Conservation (phyloP, 2,797 vertebrate species). For the Poecile montanus region DNA sequence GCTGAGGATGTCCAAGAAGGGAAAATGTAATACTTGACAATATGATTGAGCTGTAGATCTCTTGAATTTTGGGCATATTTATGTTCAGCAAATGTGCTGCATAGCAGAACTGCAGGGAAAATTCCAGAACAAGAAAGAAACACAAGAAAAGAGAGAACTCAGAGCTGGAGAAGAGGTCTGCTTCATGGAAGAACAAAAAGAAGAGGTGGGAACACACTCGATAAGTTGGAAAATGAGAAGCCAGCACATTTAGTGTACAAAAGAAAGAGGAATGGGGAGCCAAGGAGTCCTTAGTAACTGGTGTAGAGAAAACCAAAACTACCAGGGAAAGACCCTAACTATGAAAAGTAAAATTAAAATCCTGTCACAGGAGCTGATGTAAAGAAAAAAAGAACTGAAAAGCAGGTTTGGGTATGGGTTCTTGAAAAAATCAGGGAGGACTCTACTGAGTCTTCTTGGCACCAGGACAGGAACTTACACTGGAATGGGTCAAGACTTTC, state of each 20-base stretch:
- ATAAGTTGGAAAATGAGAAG: background rate
- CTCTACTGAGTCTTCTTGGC: background rate
- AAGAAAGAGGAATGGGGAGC: background rate
- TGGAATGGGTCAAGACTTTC: background rate
- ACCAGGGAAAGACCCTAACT: background rate
- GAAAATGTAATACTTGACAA: background rate
- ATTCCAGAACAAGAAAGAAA: background rate
- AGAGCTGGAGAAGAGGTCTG: background rate
- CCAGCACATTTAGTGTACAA: background rate
- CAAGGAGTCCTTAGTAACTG: background rate
- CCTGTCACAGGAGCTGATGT: background rate
- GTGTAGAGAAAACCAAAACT: background rate
- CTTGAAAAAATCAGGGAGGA: background rate
- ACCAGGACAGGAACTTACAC: background rate
- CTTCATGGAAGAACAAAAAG: background rate
- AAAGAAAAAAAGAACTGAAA: background rate
- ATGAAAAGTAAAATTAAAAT: background rate
- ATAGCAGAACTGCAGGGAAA: background rate
- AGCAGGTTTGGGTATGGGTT: background rate
- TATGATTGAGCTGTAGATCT: background rate
- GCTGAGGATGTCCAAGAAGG: background rate
- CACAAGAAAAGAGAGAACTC: background rate
- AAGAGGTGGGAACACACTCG: background rate
- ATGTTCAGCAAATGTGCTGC: background rate
- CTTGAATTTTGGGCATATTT: background rate